Evolutionary conservation across 2,113 vertebrate genomes (phyloP).

Genomic region (Typhlomys cinereus): DNA sequence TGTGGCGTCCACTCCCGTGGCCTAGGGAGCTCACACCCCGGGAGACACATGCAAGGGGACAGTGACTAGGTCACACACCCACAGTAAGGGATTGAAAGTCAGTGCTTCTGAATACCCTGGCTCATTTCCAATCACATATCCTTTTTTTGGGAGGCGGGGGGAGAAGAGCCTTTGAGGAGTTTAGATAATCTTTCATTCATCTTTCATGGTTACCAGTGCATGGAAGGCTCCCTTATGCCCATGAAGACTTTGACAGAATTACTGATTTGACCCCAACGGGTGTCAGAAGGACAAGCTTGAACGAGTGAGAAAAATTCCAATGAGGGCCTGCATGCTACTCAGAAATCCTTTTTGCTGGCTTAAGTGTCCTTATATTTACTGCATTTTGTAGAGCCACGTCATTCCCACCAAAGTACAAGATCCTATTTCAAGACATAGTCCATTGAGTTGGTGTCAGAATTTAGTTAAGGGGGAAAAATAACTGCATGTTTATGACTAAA

Average conservation of each 20-base stretch:
- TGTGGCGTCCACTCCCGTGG: too few species aligned
- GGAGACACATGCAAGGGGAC: background rate
- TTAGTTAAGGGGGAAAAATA: slow-evolving; percentile 55
- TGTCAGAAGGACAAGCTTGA: slow-evolving; percentile 55
- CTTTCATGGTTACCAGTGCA: slow-evolving; percentile 64
- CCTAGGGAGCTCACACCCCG: background rate
- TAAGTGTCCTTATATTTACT: slow-evolving; percentile 38
- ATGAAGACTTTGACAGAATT: slow-evolving; percentile 29
- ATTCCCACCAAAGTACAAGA: slow-evolving; percentile 55
- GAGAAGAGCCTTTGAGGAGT: slow-evolving; percentile 51
- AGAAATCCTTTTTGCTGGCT: slow-evolving; percentile 38
- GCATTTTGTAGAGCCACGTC: slow-evolving; percentile 54
- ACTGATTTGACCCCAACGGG: slow-evolving; percentile 54
- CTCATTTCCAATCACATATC: slow-evolving; percentile 66
- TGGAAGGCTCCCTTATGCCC: slow-evolving; percentile 46
- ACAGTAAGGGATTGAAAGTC: background rate
- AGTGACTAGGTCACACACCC: background rate
- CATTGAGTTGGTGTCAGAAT: slow-evolving; percentile 53
- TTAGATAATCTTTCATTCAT: slow-evolving; percentile 64
- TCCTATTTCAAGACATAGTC: slow-evolving; percentile 47
- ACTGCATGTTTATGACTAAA: slow-evolving; percentile 59
- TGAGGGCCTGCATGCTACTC: slow-evolving; percentile 44
- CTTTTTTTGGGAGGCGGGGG: slow-evolving; percentile 49
- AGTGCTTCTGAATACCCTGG: slow-evolving; percentile 36
- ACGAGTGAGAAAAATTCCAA: slow-evolving; percentile 61